Percentiles rank a stretch among this genome's conserved stretches.
These are phyloP conservation scores for Clavelina lepadiformis DNA, from an alignment of 23 tunicate genomes.

Conservation along the genomic window DNA sequence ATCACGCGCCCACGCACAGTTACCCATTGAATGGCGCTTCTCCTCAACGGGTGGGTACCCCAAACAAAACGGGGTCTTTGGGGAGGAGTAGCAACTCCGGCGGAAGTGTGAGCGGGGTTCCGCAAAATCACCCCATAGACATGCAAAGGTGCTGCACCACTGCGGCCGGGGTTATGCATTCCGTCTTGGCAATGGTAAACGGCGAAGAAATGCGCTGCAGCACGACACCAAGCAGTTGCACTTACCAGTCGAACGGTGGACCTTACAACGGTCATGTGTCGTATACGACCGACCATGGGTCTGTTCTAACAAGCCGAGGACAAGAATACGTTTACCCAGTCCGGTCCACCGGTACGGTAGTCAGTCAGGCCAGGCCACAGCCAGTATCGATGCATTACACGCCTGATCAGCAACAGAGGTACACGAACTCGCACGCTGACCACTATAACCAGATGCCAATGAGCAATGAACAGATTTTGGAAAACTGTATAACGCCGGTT, in stretches of 20 bases:
- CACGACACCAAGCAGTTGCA: no score
- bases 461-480: no score
- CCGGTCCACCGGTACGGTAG: conserved; percentile 33
- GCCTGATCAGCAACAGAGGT: conserved; percentile 14
- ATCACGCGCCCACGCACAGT: not conserved
- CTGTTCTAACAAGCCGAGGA: conserved; percentile 24
- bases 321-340: conserved; percentile 35
- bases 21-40: not conserved
- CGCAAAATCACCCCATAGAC: conserved; percentile 22
- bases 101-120: conserved; percentile 39
- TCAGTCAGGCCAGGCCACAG: conserved; percentile 32
- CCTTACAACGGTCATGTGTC: no score
- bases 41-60: conserved; percentile 31
- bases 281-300: conserved; percentile 2
- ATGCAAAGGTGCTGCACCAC: conserved; percentile 32
- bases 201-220: no score
- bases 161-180: no score
- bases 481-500: no score
- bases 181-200: no score
- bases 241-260: no score
- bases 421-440: not conserved
- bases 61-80: conserved; percentile 48
- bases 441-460: no score
- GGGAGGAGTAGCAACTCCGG: conserved; percentile 65
- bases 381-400: conserved; percentile 19